Evolutionary conservation across 1,140 invertebrate species (phyloP).

Genomic region (Dinothrombium tinctorium): DNA sequence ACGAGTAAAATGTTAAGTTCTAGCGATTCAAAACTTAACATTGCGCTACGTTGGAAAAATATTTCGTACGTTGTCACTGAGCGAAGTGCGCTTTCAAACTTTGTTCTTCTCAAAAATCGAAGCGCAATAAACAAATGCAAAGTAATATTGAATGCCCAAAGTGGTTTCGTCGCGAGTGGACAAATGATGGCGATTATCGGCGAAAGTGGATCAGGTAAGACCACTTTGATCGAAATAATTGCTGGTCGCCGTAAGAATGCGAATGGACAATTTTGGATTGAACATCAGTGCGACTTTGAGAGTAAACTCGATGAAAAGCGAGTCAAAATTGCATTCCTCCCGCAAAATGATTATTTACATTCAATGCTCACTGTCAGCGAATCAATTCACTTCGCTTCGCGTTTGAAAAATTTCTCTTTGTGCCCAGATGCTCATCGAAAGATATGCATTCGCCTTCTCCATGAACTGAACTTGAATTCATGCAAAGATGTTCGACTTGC

Average conservation of each 20-base stretch:
- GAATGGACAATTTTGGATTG: too few relatives aligned
- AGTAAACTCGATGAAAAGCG: neutral
- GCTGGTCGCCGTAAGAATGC: slow-evolving; percentile 10
- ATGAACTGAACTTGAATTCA: neutral
- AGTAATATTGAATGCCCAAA: slow-evolving; percentile 16
- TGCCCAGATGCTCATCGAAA: too few relatives aligned
- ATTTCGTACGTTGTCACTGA: neutral
- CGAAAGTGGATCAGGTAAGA: slow-evolving; percentile 35
- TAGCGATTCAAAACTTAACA: too few relatives aligned
- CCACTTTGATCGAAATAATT: slow-evolving; percentile 22
- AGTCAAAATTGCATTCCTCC: neutral
- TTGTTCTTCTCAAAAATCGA: too few relatives aligned
- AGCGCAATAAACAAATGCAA: too few relatives aligned
- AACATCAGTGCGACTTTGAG: too few relatives aligned
- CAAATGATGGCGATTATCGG: slow-evolving; percentile 29
- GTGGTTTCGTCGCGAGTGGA: slow-evolving; percentile 18
- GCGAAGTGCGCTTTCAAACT: neutral
- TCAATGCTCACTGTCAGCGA: slow-evolving; percentile 48
- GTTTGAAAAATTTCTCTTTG: neutral
- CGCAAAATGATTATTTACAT: slow-evolving; percentile 3
- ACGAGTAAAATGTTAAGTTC: too few relatives aligned
- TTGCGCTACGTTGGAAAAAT: too few relatives aligned
- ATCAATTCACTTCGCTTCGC: neutral
- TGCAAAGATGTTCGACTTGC: slow-evolving; percentile 6
- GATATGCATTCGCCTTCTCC: too few relatives aligned